phyloP scores from a whole-genome alignment of 2,888 invertebrate genomes.

The Lepidocyrtinus sp. region DNA sequence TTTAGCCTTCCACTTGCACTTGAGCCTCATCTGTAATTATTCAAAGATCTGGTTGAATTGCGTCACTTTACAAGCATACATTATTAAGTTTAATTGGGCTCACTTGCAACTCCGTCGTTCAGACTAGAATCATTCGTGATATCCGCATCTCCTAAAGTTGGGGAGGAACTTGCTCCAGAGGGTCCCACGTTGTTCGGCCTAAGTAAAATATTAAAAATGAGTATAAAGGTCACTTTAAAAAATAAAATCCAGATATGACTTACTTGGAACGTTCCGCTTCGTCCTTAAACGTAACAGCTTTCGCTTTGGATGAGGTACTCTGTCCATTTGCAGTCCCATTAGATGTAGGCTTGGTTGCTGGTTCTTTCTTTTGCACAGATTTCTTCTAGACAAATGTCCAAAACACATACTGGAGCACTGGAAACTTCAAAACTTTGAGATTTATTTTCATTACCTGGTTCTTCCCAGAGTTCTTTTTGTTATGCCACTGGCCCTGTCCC shows the following conservation, averaged over 20 bases:
- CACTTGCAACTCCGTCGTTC: constrained; percentile 45
- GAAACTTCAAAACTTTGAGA: neutral
- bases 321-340: constrained; percentile 51
- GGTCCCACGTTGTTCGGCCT: constrained; percentile 42
- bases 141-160: constrained; percentile 33
- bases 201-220: constrained; percentile 1
- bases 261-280: constrained; percentile 21
- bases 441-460: constrained; percentile 56
- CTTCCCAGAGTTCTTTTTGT: constrained; percentile 54
- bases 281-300: constrained; percentile 65
- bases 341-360: constrained; percentile 37
- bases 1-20: constrained; percentile 64
- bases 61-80: too few species aligned
- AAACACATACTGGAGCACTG: neutral
- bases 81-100: constrained; percentile 11
- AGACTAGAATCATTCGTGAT: constrained; percentile 54
- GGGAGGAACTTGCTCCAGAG: constrained; percentile 29
- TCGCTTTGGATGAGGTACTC: constrained; percentile 53
- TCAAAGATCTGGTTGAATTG: neutral
- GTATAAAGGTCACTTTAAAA: neutral
- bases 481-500: constrained; percentile 44
- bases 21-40: constrained; percentile 57
- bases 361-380: constrained; percentile 58
- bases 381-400: constrained; percentile 61
- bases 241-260: neutral